These are phyloP conservation scores for Troilus luridus DNA, from an alignment of 2,888 invertebrate species.

Conservation along the genomic window DNA sequence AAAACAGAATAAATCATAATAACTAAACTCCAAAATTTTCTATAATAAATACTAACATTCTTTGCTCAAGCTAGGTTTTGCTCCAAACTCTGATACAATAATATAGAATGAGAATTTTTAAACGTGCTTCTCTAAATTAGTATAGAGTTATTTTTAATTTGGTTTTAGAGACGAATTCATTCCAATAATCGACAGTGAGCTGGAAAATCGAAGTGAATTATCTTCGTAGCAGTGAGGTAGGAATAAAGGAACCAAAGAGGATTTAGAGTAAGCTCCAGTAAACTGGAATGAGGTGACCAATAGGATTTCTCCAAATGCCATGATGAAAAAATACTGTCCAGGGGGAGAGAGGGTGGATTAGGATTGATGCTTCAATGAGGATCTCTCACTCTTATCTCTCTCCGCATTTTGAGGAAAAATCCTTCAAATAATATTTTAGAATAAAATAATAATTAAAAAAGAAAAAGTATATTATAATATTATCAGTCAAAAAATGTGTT, in stretches of 20 bases:
- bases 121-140: too few species aligned
- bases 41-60: too few species aligned
- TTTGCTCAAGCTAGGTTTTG: too few species aligned
- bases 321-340: slow-evolving; percentile 25
- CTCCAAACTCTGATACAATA: too few species aligned
- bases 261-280: slow-evolving; percentile 20
- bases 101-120: too few species aligned
- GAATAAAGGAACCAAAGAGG: slow-evolving; percentile 18
- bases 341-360: not conserved
- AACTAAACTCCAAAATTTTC: too few species aligned
- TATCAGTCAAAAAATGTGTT: too few species aligned
- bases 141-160: too few species aligned
- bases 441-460: not conserved
- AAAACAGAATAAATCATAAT: too few species aligned
- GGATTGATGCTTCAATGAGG: not conserved
- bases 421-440: not conserved
- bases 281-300: slow-evolving; percentile 33
- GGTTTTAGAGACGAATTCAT: not conserved
- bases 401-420: not conserved
- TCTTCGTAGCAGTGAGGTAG: not conserved
- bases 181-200: not conserved
- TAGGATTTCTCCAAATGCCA: not conserved
- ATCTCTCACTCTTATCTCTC: not conserved
- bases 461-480: too few species aligned
- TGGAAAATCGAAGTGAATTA: not conserved